Conservation (phyloP, 2,113 vertebrate species). For the Megalops atlanticus region DNA sequence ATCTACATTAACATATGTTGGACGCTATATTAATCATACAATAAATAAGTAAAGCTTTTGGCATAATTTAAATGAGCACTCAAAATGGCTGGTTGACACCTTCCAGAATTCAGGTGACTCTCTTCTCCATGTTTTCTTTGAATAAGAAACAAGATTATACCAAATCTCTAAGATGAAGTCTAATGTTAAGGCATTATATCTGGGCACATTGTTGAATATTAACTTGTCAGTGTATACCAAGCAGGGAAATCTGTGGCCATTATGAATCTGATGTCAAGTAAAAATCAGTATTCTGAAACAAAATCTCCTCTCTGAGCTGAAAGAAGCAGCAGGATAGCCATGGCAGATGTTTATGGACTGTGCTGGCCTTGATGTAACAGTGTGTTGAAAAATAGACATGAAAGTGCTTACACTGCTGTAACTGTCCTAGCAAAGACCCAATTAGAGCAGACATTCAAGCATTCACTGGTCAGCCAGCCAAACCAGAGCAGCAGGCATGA, state of each 20-base stretch:
- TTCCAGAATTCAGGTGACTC: too few relatives aligned
- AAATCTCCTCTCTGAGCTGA: not conserved
- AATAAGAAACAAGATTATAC: too few relatives aligned
- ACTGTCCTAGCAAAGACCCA: not conserved
- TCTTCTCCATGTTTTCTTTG: too few relatives aligned
- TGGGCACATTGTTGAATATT: too few relatives aligned
- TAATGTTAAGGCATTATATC: not conserved
- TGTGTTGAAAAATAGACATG: constrained; percentile 6
- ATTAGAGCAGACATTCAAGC: not conserved
- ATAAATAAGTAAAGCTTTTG: too few relatives aligned
- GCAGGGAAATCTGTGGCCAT: not conserved
- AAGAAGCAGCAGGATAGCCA: not conserved
- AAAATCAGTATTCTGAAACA: not conserved
- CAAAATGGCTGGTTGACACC: too few relatives aligned
- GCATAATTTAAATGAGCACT: too few relatives aligned
- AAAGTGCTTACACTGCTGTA: constrained; percentile 15
- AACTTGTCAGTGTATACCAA: not conserved
- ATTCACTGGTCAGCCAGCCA: not conserved
- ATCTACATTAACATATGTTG: too few relatives aligned
- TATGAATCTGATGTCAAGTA: not conserved
- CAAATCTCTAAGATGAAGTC: too few relatives aligned
- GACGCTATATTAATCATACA: too few relatives aligned
- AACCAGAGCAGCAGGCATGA: not conserved
- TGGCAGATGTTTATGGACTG: not conserved
- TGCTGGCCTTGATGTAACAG: constrained; percentile 13